phyloP scores from a whole-genome alignment of 2,113 vertebrate genomes.

The Datnioides undecimradiatus region DNA sequence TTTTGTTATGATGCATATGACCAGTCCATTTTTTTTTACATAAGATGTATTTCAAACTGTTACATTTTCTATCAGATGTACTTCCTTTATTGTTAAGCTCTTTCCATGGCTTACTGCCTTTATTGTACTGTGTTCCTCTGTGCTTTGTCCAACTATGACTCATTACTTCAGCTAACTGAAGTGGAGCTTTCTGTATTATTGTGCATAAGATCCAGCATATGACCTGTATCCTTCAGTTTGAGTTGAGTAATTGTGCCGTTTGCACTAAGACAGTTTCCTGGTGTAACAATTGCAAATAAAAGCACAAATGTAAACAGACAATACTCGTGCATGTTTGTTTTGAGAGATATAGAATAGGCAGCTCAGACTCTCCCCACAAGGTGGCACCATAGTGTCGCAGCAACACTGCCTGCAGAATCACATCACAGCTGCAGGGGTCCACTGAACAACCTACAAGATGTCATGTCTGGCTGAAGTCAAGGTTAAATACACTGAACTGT shows the following conservation, averaged over 20 bases:
- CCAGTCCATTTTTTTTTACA: too few relatives aligned
- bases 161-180: too few relatives aligned
- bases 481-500: not conserved
- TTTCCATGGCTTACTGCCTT: not conserved
- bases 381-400: slow-evolving; percentile 27
- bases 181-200: too few relatives aligned
- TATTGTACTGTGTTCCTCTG: not conserved
- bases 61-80: not conserved
- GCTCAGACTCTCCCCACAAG: slow-evolving; percentile 28
- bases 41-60: not conserved
- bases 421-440: not conserved
- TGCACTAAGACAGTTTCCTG: not conserved
- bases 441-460: not conserved
- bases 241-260: not conserved
- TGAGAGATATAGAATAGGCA: not conserved
- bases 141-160: too few relatives aligned
- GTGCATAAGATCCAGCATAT: not conserved
- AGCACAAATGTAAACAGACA: not conserved
- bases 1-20: not conserved
- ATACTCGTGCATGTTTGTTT: not conserved
- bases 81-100: too few relatives aligned
- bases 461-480: slow-evolving; percentile 3
- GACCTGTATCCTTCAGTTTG: not conserved
- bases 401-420: not conserved
- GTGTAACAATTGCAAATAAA: slow-evolving; percentile 1